Conservation (phyloP, 2,797 vertebrate genomes). For the Halcyon badia region DNA sequence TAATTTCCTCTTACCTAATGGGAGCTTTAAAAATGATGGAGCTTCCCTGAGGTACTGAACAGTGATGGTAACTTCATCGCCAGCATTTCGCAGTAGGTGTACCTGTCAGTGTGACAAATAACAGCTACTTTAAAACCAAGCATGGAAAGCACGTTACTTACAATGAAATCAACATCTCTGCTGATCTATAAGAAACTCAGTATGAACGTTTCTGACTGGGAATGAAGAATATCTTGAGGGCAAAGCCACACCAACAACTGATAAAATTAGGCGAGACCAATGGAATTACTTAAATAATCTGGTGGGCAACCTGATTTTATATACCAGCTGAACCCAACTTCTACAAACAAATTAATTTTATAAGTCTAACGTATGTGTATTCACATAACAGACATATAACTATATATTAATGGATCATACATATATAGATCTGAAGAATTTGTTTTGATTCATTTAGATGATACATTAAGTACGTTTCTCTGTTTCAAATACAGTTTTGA, state of each 20-base stretch:
- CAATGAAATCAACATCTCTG: background rate
- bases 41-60: constrained; percentile 95
- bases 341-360: background rate
- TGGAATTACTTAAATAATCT: background rate
- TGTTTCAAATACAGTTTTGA: background rate
- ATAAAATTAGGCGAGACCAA: background rate
- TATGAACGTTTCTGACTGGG: background rate
- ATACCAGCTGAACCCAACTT: background rate
- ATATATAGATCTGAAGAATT: background rate
- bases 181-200: background rate
- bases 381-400: background rate
- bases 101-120: constrained; percentile 85
- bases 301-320: background rate
- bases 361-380: background rate
- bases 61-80: constrained; percentile 93
- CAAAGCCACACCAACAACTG: background rate
- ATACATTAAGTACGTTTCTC: background rate
- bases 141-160: constrained; percentile 2
- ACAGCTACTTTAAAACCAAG: constrained; percentile 53
- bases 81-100: constrained; percentile 92
- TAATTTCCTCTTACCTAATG: constrained; percentile 86
- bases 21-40: constrained; percentile 95
- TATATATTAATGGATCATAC: background rate
- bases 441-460: background rate
- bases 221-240: background rate